Base-by-base conservation (phyloP, 1,140 invertebrate species). In the Hermetia illucens region DNA sequence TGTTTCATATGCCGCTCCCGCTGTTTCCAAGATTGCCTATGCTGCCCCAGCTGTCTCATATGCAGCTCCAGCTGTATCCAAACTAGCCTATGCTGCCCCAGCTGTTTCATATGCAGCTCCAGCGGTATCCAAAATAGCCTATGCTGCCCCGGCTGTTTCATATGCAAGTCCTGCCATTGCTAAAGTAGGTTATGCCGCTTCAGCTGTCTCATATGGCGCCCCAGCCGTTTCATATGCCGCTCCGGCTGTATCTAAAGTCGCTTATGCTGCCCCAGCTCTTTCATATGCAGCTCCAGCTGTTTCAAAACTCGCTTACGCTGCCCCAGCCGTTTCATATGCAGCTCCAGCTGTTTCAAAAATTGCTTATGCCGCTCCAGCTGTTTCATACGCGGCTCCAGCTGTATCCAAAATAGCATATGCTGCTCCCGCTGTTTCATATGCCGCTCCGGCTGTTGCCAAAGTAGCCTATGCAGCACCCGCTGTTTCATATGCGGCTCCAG, bases 161-260 rank as follows among this genome's bases (percentile, higher is more conserved):
- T 33, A 15, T 25, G 21, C 21, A 9, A 13, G n/a, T 32, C 17
- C n/a, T 16, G 5, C 6, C 5, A 5, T 16, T 16, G 36, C 3
- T 27, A 3, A 21, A 17, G 33, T 17, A 5, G 17, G 18, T 34
- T 4, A 6, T 25, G 24, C 19, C 4, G 20, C 18, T 9, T 8
- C 19, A 5, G 30, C 13, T 4, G 32, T 51, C 1, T 21, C 43
- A 19, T 50, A 48, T 27, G 41, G 36, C 19, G 45, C 38, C 12
- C 24, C 21, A 2, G 50, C 50, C 2, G 38, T 55, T 3, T 56
- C 53, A 3, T 50, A 53, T 37, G 50, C 55, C 29, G 44, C 55
- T 5, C 53, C 52, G 2, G 51, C 53, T 29, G 52, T 52, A 1
- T 43, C 50, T 5, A 27, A 53, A 3, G 39, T 43, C 1, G 38